Base-by-base conservation (phyloP, 2,888 invertebrate species). In the Helleia helle region DNA sequence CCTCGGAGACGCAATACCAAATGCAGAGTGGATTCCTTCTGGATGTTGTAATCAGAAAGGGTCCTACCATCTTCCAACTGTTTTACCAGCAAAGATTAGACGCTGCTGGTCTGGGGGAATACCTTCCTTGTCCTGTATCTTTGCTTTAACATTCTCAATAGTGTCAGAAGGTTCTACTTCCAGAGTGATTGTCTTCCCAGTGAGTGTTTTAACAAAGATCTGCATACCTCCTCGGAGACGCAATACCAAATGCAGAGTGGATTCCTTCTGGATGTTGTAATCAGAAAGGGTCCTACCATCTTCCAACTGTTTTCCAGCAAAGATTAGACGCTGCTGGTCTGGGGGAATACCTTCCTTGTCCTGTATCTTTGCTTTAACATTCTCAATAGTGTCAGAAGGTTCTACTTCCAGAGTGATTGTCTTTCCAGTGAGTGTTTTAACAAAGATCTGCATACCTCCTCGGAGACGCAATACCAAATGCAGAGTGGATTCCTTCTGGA, bases 201-300 rank as follows among this genome's bases (percentile, higher is more conserved):
- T 63, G 11, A 63, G 30, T 1, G 63, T 63, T 37, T 63, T 63
- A 0, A 63, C 62, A 25, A 63, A 62, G 2, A 62, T 68, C 24
- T 68, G 68, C 68, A 68, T 69, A 42, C 68, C 68, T 40, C 67
- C 67, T n/a, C 68, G 50, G 0, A 60, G 53, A 46, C 63, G 58
- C 2, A 63, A 11, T 0, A 65, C 64, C 1, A 65, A 46, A 1
- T 69, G 67, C 0, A 68, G 48, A 0, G 67, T 69, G 0, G 67
- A 67, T 11, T 69, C 70, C 3, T 70, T 66, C n/a, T 69, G 68
- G 0, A 69, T 67, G 1, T 68, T 68, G 25, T 60, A 60, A 36
- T 60, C 60, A 1, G 59, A 59, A 0, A 60, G 39, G 0, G 60
- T 60, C 31, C 60, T 57, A 2, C 59, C 59, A 49, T 61, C 59